Percentiles rank a stretch among this genome's conserved stretches.
Evolutionary conservation across 1,140 invertebrate species (phyloP).

Genomic region (Euglossa dilemma): DNA sequence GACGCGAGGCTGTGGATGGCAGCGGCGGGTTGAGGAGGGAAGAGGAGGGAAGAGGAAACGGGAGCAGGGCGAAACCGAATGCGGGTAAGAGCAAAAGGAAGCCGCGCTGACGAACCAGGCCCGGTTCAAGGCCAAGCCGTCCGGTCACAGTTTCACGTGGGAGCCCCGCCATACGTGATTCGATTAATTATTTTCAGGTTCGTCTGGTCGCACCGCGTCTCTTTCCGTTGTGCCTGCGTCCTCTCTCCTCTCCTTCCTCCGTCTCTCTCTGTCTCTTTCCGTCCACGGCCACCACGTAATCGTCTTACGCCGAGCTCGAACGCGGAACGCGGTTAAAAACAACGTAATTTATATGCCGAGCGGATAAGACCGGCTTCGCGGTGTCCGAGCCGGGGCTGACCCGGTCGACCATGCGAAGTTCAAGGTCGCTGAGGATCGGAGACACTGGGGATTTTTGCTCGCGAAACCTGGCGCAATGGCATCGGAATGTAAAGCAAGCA

Average conservation of each 20-base stretch:
- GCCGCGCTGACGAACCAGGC: background rate
- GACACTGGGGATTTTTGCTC: background rate
- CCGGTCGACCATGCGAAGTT: constrained; percentile 37
- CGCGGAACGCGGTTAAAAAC: constrained; percentile 40
- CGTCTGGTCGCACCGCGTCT: constrained; percentile 17
- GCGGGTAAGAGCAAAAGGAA: constrained; percentile 10
- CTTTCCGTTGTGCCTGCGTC: background rate
- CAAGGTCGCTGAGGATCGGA: constrained; percentile 29
- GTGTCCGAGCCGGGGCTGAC: constrained; percentile 18
- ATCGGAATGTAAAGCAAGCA: too few relatives aligned
- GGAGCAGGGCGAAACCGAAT: background rate
- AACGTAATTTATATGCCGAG: constrained; percentile 45
- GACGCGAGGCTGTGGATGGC: too few relatives aligned
- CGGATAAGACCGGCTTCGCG: constrained; percentile 43
- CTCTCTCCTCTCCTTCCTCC: too few relatives aligned
- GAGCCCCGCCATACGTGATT: constrained; percentile 55
- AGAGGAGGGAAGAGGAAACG: background rate
- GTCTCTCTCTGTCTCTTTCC: background rate
- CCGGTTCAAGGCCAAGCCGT: constrained; percentile 64
- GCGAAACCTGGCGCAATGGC: background rate
- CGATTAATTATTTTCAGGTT: constrained; percentile 69
- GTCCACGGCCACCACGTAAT: constrained; percentile 6
- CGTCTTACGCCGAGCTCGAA: constrained; percentile 24
- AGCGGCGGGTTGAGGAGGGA: too few relatives aligned
- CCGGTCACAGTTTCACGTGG: constrained; percentile 62